Conservation (phyloP, 2,888 invertebrate genomes). For the Drosophila aldrichi region DNA sequence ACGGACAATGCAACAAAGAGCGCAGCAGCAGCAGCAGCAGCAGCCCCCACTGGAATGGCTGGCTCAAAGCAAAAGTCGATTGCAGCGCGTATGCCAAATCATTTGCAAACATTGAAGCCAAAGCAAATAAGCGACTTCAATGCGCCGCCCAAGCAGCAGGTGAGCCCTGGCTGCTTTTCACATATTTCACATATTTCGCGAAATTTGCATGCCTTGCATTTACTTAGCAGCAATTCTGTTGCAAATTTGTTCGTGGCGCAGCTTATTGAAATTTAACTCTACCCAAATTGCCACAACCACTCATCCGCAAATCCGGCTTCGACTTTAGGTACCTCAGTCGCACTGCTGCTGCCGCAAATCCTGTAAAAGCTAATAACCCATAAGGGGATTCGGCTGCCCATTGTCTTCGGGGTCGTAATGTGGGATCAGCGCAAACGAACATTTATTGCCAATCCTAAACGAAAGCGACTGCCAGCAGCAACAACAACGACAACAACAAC, state of each 20-base stretch:
- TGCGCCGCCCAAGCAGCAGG: constrained; percentile 82
- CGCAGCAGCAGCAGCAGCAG: not conserved
- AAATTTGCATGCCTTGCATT: constrained; percentile 79
- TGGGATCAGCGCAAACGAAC: constrained; percentile 83
- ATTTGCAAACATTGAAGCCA: constrained; percentile 89
- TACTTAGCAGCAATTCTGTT: constrained; percentile 79
- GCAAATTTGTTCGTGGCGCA: constrained; percentile 65
- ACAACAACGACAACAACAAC: not conserved
- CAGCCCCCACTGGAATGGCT: not conserved
- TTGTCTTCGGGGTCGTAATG: constrained; percentile 79
- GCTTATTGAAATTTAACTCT: constrained; percentile 45
- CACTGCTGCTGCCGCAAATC: constrained; percentile 53
- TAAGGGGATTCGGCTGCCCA: constrained; percentile 83
- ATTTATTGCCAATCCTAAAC: constrained; percentile 75
- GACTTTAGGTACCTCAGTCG: constrained; percentile 5
- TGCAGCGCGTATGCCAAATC: constrained; percentile 87
- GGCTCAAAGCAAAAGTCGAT: constrained; percentile 50
- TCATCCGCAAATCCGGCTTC: constrained; percentile 2
- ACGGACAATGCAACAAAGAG: constrained; percentile 11
- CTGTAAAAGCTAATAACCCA: constrained; percentile 79
- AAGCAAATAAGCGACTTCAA: constrained; percentile 85
- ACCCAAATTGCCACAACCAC: constrained; percentile 24
- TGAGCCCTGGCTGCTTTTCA: constrained; percentile 47
- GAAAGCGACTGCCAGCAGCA: constrained; percentile 56
- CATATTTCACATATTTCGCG: constrained; percentile 31